These are phyloP conservation scores for Spatulosminthurus flaviceps DNA, from an alignment of 2,888 invertebrate species.

Conservation along the genomic window DNA sequence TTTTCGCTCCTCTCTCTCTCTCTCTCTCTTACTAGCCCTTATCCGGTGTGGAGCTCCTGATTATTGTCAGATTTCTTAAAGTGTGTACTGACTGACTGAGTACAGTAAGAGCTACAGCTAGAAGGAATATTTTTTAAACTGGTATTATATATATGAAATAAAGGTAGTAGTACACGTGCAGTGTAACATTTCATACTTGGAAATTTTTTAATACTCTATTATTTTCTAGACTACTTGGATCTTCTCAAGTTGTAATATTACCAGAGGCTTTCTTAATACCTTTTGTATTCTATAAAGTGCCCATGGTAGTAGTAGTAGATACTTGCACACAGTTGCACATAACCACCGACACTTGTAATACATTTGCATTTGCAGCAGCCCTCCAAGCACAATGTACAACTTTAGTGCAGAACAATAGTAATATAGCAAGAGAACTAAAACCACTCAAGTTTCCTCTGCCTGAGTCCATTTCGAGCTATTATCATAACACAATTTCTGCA, in stretches of 20 bases:
- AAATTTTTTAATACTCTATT: not conserved
- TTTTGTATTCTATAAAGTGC: no score
- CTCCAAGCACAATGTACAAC: no score
- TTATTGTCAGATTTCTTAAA: slow-evolving; percentile 13
- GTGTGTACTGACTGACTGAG: not conserved
- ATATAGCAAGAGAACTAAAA: not conserved
- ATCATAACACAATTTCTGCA: slow-evolving; percentile 31
- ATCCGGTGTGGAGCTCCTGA: slow-evolving; percentile 5
- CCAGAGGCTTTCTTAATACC: no score
- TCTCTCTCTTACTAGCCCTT: not conserved
- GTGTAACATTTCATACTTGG: slow-evolving; percentile 8
- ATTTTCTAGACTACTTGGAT: not conserved
- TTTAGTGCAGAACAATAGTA: no score
- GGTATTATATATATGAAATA: not conserved
- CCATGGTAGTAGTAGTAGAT: no score
- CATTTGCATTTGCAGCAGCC: no score
- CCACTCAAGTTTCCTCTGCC: slow-evolving; percentile 18
- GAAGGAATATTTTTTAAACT: not conserved
- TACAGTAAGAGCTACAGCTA: not conserved
- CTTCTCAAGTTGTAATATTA: no score
- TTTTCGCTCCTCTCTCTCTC: slow-evolving; percentile 14
- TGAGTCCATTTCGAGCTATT: not conserved
- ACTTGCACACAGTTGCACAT: no score
- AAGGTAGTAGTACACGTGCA: not conserved
- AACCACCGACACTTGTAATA: no score